Evolutionary conservation across 1,140 invertebrate species (phyloP).

Genomic region (Medauroidea extradentata): DNA sequence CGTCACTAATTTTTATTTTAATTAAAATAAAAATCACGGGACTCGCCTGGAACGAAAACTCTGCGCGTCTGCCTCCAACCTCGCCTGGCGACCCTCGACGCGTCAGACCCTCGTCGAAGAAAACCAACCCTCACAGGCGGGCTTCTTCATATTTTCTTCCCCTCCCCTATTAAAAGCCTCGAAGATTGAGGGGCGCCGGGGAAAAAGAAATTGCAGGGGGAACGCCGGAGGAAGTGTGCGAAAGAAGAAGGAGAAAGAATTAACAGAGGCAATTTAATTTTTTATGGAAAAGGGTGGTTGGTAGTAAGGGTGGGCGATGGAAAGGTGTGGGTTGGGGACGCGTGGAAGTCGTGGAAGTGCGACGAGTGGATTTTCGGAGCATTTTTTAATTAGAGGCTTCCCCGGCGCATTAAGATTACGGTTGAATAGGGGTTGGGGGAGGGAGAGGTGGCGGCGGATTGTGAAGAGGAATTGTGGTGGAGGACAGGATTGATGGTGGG

Average conservation of each 20-base stretch:
- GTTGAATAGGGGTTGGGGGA: neutral
- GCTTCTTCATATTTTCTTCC: slow-evolving; percentile 1
- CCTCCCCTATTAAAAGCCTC: neutral
- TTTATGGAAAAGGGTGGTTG: slow-evolving; percentile 10
- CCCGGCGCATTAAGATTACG: slow-evolving; percentile 5
- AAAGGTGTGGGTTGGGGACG: neutral
- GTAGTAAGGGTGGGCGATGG: neutral
- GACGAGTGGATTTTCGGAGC: slow-evolving; percentile 2
- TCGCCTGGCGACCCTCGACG: neutral
- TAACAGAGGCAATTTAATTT: slow-evolving; percentile 36
- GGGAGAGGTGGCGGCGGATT: neutral
- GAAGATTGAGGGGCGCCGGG: slow-evolving; percentile 14
- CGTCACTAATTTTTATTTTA: slow-evolving; percentile 5
- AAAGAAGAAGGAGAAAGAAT: slow-evolving; percentile 22
- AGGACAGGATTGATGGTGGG: neutral
- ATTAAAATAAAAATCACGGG: slow-evolving; percentile 1
- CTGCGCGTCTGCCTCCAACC: neutral
- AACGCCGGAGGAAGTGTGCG: slow-evolving; percentile 2
- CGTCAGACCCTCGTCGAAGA: no score
- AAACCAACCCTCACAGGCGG: neutral
- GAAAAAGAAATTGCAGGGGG: slow-evolving; percentile 1
- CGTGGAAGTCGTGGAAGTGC: neutral
- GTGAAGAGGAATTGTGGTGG: neutral
- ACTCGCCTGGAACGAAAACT: neutral
- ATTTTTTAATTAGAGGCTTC: slow-evolving; percentile 11